Base-by-base conservation (phyloP, 2,888 invertebrate species). In the Platerodrilus igneus region DNA sequence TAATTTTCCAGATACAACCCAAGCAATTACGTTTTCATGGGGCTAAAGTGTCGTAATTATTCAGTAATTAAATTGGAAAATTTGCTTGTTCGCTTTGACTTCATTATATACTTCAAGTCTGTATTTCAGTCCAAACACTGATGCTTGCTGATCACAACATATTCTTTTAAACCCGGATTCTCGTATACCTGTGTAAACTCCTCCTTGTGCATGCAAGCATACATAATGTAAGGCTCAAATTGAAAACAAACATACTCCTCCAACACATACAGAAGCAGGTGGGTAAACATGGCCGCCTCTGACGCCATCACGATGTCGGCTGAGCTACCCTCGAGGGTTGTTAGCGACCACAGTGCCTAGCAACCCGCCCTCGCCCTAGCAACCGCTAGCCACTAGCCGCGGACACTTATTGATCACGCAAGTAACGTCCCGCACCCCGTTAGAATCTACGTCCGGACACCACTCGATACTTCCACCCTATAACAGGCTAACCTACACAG, bases 311-410 rank as follows among this genome's bases (percentile, higher is more conserved):
- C 64, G 59, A 58, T 56, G 59, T 47, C 53, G 56, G 55, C 56
- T 52, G 52, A 55, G 64, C 66, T 66, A 67, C 67, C 69, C 67
- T 61, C 66, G 68, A 67, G 67, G 68, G 68, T 64, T 66, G 68
- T 69, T 68, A 69, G 69, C 69, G 69, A 68, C 69, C 69, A 69
- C 69, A 68, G 60, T 60, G 68, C 69, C 67, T 69, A 67, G 69
- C 69, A 69, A 69, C 69, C 63, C 68, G 65, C 69, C 67, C 68
- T 66, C 67, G 64, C 68, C 69, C 68, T 69, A 67, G 69, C 69
- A 69, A 69, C 69, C 62, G 68, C 69, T 69, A 68, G 69, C 69
- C 69, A 69, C 69, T 69, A 69, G 69, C 69, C 69, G 66, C 68
- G 68, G 69, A 69, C 68, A 68, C 66, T 68, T 69, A 69, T 69